Evolutionary conservation across 2,888 invertebrate species (phyloP).

Genomic region (Ctena decussata): DNA sequence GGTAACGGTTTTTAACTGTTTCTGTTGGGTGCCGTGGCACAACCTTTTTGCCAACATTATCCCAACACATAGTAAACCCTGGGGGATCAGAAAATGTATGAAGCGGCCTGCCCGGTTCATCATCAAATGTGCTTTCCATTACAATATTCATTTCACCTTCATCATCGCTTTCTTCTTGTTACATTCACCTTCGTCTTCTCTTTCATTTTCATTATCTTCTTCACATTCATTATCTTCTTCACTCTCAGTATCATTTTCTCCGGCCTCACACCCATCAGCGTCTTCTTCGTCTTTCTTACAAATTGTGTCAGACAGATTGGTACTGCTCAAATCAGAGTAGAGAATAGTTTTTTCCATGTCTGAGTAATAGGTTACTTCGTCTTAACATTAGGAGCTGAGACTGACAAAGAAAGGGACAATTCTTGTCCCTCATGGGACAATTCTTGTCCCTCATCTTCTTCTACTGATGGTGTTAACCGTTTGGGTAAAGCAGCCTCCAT

Average conservation of each 20-base stretch:
- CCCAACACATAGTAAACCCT: conserved; percentile 28
- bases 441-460: too few relatives aligned
- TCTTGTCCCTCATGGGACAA: too few relatives aligned
- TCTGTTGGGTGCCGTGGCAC: conserved; percentile 13
- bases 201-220: background rate
- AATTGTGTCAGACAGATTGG: background rate
- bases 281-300: background rate
- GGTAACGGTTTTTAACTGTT: conserved; percentile 27
- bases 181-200: background rate
- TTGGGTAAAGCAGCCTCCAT: conserved; percentile 1
- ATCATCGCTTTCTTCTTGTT: background rate
- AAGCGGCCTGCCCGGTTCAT: background rate
- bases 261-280: background rate
- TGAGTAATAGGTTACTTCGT: background rate
- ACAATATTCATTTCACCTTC: background rate
- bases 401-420: background rate
- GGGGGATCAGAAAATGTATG: background rate
- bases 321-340: background rate
- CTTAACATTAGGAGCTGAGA: conserved; percentile 6
- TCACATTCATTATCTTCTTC: conserved; percentile 4
- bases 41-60: conserved; percentile 23
- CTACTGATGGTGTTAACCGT: background rate
- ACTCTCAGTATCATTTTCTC: background rate
- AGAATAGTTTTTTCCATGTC: background rate
- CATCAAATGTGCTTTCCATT: background rate